Percentiles rank a stretch among this genome's conserved stretches.
phyloP scores from a whole-genome alignment of 2,113 vertebrate species.

The Nymphicus hollandicus region DNA sequence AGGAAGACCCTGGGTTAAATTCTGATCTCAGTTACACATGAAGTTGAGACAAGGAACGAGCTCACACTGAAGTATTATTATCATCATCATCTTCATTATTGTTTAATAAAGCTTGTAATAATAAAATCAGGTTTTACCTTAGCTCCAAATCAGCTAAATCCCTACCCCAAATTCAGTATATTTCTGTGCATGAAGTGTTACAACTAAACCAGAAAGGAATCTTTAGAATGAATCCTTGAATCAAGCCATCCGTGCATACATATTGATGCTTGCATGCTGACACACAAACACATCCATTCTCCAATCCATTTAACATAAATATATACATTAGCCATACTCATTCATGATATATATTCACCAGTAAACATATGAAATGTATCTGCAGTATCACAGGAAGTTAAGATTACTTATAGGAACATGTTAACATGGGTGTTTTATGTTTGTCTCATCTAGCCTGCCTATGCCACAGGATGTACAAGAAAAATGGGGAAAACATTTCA shows the following conservation, averaged over 20 bases:
- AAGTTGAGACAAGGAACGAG: background rate
- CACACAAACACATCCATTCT: conserved; percentile 12
- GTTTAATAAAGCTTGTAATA: background rate
- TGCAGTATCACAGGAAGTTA: background rate
- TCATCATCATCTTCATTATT: background rate
- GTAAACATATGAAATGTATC: background rate
- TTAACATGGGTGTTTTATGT: background rate
- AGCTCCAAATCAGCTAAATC: background rate
- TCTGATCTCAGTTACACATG: background rate
- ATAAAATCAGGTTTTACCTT: conserved; percentile 21
- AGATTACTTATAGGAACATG: background rate
- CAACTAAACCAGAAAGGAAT: background rate
- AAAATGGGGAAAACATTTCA: background rate
- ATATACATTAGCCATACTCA: background rate
- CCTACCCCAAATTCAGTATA: background rate
- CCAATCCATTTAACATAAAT: conserved; percentile 13
- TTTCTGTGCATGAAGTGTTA: background rate
- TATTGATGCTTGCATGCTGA: background rate
- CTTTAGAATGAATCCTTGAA: background rate
- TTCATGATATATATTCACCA: background rate
- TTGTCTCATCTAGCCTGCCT: conserved; percentile 56
- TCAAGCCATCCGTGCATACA: background rate
- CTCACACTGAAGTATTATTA: background rate
- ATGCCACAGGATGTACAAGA: background rate
- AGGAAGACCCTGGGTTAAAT: conserved; percentile 24